Base-by-base conservation (phyloP, 2,797 vertebrate species). In the Podargus strigoides region DNA sequence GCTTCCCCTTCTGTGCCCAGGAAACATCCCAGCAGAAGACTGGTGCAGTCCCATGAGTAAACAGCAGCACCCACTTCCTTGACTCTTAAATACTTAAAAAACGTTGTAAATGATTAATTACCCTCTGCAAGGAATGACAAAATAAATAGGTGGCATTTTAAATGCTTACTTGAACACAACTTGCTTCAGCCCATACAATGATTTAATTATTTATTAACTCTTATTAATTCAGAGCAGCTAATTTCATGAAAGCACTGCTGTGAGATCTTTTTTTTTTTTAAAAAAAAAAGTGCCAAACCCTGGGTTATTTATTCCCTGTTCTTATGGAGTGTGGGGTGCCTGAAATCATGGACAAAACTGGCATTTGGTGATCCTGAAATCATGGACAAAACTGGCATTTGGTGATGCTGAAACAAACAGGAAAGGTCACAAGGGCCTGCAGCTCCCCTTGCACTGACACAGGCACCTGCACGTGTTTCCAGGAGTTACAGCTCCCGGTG, bases 31-130 rank as follows among this genome's bases (percentile, higher is more conserved):
- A 79, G 83, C 52, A 85, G 75, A 91, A 85, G 21, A 79, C 74
- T 87, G 44, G 52, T 93, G 85, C 83, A 83, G 67, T 82, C 80
- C 88, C 36, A 23, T 62, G 67, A 72, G 93, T 93, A 93, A 89
- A 91, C 39, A 82, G 67, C 63, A 85, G 72, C 26, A 6, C 87
- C 87, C 80, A 82, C 70, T 89, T 94, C 60, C 70, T 88, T 90
- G 89, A 88, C 77, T 94, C 56, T 87, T 94, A 88, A 94, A 94
- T 96, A 93, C 95, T 96, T 97, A 20, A 94, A 93, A 96, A 94
- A 75, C 52, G 80, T 53, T 77, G 87, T 97, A 96, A 96, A 96
- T 95, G 59, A 95, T 94, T 96, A 94, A 96, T 94, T 95, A 87
- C 85, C 85, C 59, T 72, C 34, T 91, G 63, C 74, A 60, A 79